Evolutionary conservation across 2,888 invertebrate genomes (phyloP), one percentile per base, ranked within the genome.

Genomic region (Diabrotica balteata): DNA sequence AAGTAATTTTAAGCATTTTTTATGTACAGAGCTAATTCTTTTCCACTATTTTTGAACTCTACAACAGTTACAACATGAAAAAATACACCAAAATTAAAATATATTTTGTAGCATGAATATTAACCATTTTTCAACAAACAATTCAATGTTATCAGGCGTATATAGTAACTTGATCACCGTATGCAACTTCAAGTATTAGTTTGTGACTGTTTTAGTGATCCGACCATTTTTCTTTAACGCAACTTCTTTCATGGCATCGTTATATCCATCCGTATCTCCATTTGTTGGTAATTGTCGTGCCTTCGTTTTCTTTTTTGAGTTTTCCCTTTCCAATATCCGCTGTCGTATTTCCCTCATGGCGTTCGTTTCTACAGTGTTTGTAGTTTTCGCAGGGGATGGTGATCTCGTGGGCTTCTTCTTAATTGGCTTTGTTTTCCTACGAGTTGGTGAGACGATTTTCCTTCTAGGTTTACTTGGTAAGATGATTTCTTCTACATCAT

Each of bases 331-430:
- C 8, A 66, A 42, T 65, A 75, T 75, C 47, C 71, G 75, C 43
- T 58, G 44, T 54, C 71, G 46, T 17, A 76, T 55, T 67, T 76
- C 76, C 55, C 72, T 75, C 76, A 77, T 77, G 7, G 76, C 77
- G 45, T 70, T 72, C 47, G 74, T 77, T 51, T 67, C 73, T 17
- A 74, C 74, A 46, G 62, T 45, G 45, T 44, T 11, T 44, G n/a
- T 9, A 10, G 42, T 44, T 45, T 45, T 45, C 17, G 42, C 2
- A n/a, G 43, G 47, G 8, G 47, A n/a, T 8, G 59, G n/a, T 8
- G 59, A 8, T 47, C n/a, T 49, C 8, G 42, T 8, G 32, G 54
- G 42, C 54, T 66, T 60, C 49, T 63, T 55, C 22, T 45, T 45
- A 32, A 32, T 32, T 32, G 17, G 22, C 43, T 54, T 62, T 17